A percentile compares a stretch with the other conserved stretches of the same genome.
phyloP scores from a whole-genome alignment of 2,888 invertebrate species.

The Zaprionus lineosus region DNA sequence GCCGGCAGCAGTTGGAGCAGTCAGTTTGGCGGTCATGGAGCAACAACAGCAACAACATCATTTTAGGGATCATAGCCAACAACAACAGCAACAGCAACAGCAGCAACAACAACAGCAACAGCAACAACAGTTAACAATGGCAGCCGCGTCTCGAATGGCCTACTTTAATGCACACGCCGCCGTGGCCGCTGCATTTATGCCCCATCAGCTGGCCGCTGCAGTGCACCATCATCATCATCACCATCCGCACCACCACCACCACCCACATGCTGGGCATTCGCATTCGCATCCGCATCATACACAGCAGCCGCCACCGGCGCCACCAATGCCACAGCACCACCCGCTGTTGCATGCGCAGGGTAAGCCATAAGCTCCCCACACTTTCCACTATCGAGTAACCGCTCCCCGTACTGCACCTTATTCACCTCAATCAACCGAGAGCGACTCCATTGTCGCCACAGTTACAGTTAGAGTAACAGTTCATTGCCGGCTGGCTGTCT shows the following conservation, averaged over 20 bases:
- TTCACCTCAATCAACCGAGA: not conserved
- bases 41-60: constrained; percentile 41
- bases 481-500: constrained; percentile 12
- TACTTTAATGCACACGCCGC: constrained; percentile 96
- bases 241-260: constrained; percentile 36
- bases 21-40: constrained; percentile 6
- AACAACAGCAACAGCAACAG: constrained; percentile 60
- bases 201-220: constrained; percentile 86
- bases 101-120: constrained; percentile 66
- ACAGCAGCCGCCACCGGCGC: constrained; percentile 38
- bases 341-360: constrained; percentile 82
- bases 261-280: constrained; percentile 24
- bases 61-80: constrained; percentile 57
- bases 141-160: constrained; percentile 89
- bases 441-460: constrained; percentile 15
- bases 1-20: constrained; percentile 24
- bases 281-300: constrained; percentile 36
- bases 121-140: constrained; percentile 83
- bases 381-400: not conserved
- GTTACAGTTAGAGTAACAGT: constrained; percentile 48
- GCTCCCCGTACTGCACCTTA: not conserved
- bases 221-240: constrained; percentile 67
- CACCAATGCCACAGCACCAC: constrained; percentile 68
- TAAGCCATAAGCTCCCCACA: constrained; percentile 61
- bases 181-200: constrained; percentile 94